A percentile compares a stretch with the other conserved stretches of the same genome.
phyloP scores from a whole-genome alignment of 2,797 vertebrate species.

The Bradypus variegatus region DNA sequence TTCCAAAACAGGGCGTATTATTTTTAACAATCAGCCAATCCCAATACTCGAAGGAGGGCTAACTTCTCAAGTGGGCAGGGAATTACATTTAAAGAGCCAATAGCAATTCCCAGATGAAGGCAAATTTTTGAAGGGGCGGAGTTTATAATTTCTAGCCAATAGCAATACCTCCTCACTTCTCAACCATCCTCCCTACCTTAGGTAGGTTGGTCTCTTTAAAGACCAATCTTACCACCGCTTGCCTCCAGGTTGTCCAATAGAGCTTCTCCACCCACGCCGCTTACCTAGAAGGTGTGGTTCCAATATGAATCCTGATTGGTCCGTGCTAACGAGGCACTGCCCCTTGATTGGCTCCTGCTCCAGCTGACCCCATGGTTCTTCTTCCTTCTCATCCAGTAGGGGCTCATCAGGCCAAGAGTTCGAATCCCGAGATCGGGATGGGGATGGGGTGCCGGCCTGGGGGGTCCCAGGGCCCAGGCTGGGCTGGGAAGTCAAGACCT shows the following conservation, averaged over 20 bases:
- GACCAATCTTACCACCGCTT: neutral
- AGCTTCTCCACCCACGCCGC: neutral
- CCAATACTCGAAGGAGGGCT: neutral
- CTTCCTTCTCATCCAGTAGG: constrained; percentile 7
- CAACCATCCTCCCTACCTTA: neutral
- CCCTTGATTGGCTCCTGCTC: constrained; percentile 29
- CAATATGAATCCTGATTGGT: constrained; percentile 46
- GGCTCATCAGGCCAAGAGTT: constrained; percentile 33
- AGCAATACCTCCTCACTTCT: neutral
- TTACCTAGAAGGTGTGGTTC: constrained; percentile 59
- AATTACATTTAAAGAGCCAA: neutral
- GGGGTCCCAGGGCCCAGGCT: constrained; percentile 16
- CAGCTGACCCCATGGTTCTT: neutral
- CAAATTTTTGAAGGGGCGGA: neutral
- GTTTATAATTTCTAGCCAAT: neutral
- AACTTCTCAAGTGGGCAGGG: neutral
- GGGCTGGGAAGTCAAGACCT: constrained; percentile 31
- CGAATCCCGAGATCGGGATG: constrained; percentile 12
- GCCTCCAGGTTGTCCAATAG: neutral
- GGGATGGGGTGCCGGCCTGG: neutral
- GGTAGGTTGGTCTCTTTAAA: neutral
- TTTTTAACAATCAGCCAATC: neutral
- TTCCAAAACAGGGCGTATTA: neutral
- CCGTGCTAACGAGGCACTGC: constrained; percentile 33
- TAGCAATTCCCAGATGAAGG: neutral